Conservation (phyloP, 2,113 vertebrate genomes). For the Aramus guarauna region DNA sequence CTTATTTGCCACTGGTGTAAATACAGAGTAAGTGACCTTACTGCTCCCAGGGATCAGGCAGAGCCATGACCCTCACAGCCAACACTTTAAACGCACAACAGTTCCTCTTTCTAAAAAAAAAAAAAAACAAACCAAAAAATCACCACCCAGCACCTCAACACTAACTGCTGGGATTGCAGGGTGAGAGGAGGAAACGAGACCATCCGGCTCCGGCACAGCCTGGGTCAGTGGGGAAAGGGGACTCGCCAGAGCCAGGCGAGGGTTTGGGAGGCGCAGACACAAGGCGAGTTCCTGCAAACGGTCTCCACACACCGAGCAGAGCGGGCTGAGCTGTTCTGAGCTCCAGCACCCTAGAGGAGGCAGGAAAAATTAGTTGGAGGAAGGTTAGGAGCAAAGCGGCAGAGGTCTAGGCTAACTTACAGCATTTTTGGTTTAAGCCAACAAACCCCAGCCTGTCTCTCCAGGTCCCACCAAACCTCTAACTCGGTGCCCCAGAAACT, state of each 20-base stretch:
- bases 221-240: background rate
- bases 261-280: background rate
- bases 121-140: background rate
- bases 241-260: rapidly evolving
- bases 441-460: background rate
- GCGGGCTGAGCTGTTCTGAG: background rate
- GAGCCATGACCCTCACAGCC: background rate
- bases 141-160: background rate
- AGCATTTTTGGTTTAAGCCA: background rate
- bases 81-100: rapidly evolving
- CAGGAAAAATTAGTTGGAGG: background rate
- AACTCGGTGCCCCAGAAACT: background rate
- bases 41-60: background rate
- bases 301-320: background rate
- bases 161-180: background rate
- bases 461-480: rapidly evolving
- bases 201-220: background rate
- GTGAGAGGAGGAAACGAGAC: background rate
- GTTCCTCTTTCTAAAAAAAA: background rate
- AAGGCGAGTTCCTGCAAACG: background rate
- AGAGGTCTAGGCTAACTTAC: background rate
- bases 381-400: background rate
- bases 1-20: background rate
- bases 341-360: background rate
- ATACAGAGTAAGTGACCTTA: background rate